Conservation (phyloP, 2,113 vertebrate genomes). For the Epinephelus fuscoguttatus region DNA sequence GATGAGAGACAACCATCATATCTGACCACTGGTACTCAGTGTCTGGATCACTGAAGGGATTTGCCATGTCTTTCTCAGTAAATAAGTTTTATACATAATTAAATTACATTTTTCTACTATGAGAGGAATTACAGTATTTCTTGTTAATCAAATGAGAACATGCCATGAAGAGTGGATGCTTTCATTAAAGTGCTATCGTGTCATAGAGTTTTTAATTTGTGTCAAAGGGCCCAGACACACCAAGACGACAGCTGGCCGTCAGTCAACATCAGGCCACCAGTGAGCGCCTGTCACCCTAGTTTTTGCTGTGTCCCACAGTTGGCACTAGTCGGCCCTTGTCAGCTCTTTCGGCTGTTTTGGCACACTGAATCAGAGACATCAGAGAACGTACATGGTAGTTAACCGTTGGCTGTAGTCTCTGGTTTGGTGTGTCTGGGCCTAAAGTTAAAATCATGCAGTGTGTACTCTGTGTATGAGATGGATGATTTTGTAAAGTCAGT, state of each 20-base stretch:
- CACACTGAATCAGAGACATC: too few relatives aligned
- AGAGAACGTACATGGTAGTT: too few relatives aligned
- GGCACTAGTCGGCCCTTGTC: too few relatives aligned
- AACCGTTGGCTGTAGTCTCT: too few relatives aligned
- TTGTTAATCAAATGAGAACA: background rate
- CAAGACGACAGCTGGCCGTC: too few relatives aligned
- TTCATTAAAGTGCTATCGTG: background rate
- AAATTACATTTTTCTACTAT: background rate
- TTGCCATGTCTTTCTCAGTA: background rate
- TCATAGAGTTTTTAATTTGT: background rate
- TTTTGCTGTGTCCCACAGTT: too few relatives aligned
- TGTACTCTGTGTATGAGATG: background rate
- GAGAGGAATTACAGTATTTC: background rate
- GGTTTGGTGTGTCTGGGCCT: too few relatives aligned
- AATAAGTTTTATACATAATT: background rate
- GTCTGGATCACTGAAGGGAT: background rate
- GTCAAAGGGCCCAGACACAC: too few relatives aligned
- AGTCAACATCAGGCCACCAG: too few relatives aligned
- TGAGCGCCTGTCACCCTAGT: too few relatives aligned
- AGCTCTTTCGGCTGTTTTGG: too few relatives aligned
- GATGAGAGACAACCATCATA: slow-evolving; percentile 70
- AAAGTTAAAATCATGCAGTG: background rate
- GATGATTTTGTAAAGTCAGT: background rate
- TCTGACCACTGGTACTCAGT: slow-evolving; percentile 26
- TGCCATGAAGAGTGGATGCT: background rate